Evolutionary conservation across 2,888 invertebrate genomes (phyloP), one percentile per base, ranked within the genome.

Genomic region (Amiota communis): DNA sequence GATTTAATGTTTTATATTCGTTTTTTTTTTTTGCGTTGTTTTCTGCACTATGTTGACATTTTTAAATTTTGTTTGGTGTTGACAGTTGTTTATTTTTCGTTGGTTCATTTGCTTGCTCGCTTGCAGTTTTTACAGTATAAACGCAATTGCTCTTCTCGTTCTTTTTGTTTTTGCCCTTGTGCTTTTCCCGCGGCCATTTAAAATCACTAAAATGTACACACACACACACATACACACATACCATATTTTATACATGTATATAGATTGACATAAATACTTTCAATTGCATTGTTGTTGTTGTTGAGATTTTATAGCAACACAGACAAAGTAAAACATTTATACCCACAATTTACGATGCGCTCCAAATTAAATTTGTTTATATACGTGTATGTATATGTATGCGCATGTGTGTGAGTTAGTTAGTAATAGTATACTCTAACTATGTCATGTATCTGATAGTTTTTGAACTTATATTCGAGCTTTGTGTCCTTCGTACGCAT

Each of bases 241-340:
- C n/a, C n/a, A n/a, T n/a, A n/a, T n/a, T n/a, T n/a, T 73, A 6
- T 36, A 36, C 4, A 23, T 23, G 6, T 6, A 36, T 6, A 36
- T 6, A 36, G 6, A 36, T 36, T 36, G 36, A 36, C 36, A 36
- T 36, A 36, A 36, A 36, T 36, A 36, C 36, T 36, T 36, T 36
- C 36, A 36, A 36, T 6, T 71, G 64, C 36, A 56, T 73, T 48
- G 81, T 80, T 83, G 86, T 80, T 76, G 76, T 78, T 79, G 78
- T 83, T 81, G 84, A 86, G 85, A 85, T 83, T 86, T 85, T 86
- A 86, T 86, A 82, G 84, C 85, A 75, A 75, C 70, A 61, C 47
- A 71, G 51, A 72, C 68, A 63, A 47, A 57, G 23, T 15, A 46
- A n/a, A 12, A 56, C 57, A 65, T 47, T 36, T 15, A 57, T 59